Conservation (phyloP, 1,140 invertebrate genomes). For the Drepana arcuata region DNA sequence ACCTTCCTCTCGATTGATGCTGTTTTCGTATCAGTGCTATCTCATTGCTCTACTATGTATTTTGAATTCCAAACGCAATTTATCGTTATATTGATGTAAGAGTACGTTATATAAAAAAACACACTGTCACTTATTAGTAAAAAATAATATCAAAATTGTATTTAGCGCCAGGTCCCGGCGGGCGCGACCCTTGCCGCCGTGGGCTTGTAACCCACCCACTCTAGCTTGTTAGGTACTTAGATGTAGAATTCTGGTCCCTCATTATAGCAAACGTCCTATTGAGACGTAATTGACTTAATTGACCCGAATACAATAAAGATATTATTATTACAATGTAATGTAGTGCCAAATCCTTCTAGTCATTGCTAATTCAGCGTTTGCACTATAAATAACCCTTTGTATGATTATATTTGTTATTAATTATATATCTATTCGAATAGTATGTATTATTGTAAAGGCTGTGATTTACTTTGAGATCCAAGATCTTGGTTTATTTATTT, state of each 20-base stretch:
- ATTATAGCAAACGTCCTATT: not conserved
- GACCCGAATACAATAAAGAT: not conserved
- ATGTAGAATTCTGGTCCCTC: slow-evolving; percentile 28
- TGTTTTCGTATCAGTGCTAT: slow-evolving; percentile 25
- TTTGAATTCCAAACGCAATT: slow-evolving; percentile 46
- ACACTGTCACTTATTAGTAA: slow-evolving; percentile 43
- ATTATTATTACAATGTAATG: slow-evolving; percentile 4
- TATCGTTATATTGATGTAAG: slow-evolving; percentile 52
- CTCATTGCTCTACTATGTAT: slow-evolving; percentile 25
- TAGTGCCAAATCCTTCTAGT: slow-evolving; percentile 40
- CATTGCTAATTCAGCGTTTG: too few species aligned
- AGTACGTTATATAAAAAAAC: slow-evolving; percentile 49
- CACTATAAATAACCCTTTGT: slow-evolving; percentile 18
- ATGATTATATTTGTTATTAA: slow-evolving; percentile 2
- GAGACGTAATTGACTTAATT: not conserved
- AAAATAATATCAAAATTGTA: slow-evolving; percentile 28
- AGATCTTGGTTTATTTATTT: slow-evolving; percentile 33
- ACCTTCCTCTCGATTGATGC: slow-evolving; percentile 23
- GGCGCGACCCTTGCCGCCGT: slow-evolving; percentile 38
- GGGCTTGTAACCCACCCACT: slow-evolving; percentile 34
- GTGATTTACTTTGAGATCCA: slow-evolving; percentile 52
- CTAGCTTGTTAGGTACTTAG: slow-evolving; percentile 49
- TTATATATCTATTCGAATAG: slow-evolving; percentile 13
- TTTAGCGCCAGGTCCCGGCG: slow-evolving; percentile 50
- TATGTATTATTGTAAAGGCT: slow-evolving; percentile 54